Conservation (phyloP, 1,140 invertebrate species). For the Nasonia giraulti region DNA sequence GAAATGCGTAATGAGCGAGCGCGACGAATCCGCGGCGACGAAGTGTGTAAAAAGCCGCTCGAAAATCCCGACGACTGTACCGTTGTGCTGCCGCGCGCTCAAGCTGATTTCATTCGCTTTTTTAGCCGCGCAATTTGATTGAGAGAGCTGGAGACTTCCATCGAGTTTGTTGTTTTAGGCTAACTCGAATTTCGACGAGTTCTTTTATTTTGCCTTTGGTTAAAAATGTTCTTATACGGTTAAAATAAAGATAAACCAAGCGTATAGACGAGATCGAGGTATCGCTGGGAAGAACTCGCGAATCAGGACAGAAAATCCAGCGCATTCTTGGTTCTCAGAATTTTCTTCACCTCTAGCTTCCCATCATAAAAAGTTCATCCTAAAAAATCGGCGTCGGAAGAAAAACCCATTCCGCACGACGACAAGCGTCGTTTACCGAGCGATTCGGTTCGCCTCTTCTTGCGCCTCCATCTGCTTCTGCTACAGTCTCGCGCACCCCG, state of each 20-base stretch:
- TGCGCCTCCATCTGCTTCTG: background rate
- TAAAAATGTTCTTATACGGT: too few species aligned
- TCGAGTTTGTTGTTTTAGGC: background rate
- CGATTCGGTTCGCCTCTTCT: background rate
- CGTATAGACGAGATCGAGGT: too few species aligned
- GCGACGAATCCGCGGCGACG: conserved; percentile 44
- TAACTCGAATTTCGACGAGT: background rate
- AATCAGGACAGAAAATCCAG: too few species aligned
- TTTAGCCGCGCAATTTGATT: background rate
- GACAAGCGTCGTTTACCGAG: conserved; percentile 5
- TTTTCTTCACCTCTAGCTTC: too few species aligned
- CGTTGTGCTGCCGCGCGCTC: background rate
- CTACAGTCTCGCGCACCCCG: background rate
- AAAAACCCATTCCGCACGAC: background rate
- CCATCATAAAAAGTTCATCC: background rate
- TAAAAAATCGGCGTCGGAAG: background rate
- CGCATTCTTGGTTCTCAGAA: too few species aligned
- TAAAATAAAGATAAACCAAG: too few species aligned
- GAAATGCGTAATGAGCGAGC: conserved; percentile 68
- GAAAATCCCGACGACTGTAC: background rate
- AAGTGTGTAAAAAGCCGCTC: background rate
- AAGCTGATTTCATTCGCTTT: background rate
- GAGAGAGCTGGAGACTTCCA: background rate
- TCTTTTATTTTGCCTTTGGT: too few species aligned
- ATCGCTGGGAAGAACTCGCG: too few species aligned